Evolutionary conservation across 2,888 invertebrate species (phyloP).

Genomic region (Bellardia bayeri): DNA sequence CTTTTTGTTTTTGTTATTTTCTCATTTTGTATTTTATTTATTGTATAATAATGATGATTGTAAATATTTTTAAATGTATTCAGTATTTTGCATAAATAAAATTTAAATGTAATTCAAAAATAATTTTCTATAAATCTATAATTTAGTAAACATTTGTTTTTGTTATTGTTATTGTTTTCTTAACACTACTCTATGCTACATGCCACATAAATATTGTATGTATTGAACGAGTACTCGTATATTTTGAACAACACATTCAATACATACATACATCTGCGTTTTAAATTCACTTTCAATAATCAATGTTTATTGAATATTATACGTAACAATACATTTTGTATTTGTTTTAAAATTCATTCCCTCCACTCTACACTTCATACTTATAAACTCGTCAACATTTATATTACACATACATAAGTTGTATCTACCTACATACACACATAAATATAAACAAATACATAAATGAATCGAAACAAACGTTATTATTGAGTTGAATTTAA

Average conservation of each 20-base stretch:
- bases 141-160: slow-evolving; percentile 63
- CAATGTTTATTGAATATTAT: slow-evolving; percentile 19
- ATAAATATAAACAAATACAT: slow-evolving; percentile 12
- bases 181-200: background rate
- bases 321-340: background rate
- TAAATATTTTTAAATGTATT: slow-evolving; percentile 66
- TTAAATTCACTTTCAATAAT: slow-evolving; percentile 17
- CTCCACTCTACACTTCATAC: background rate
- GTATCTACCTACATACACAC: background rate
- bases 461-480: slow-evolving; percentile 5
- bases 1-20: slow-evolving; percentile 29
- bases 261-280: slow-evolving; percentile 58
- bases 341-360: background rate
- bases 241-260: slow-evolving; percentile 27
- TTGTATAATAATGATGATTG: slow-evolving; percentile 61
- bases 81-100: slow-evolving; percentile 69
- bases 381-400: slow-evolving; percentile 29
- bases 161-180: background rate
- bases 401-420: background rate
- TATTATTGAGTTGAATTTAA: slow-evolving; percentile 18
- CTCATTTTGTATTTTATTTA: slow-evolving; percentile 57
- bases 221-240: background rate
- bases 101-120: slow-evolving; percentile 71
- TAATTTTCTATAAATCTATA: slow-evolving; percentile 66
- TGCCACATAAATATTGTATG: background rate